Conservation (phyloP, 53 echinoderm and acorn worm genomes). For the Arbacia lixula region DNA sequence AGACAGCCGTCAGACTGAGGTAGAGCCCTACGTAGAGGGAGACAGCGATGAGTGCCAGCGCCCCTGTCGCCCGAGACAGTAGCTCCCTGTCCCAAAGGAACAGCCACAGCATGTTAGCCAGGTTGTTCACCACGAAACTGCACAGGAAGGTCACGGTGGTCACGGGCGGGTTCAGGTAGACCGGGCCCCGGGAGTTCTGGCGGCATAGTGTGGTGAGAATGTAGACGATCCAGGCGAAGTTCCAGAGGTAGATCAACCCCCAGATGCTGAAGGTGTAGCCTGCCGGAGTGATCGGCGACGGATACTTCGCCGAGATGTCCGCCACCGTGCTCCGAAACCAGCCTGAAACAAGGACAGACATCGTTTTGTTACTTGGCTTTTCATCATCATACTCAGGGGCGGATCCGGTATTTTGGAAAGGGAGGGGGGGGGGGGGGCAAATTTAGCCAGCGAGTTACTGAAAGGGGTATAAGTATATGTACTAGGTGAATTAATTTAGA, state of each 20-base stretch:
- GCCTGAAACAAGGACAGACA: slow-evolving; percentile 23
- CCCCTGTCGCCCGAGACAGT: not conserved
- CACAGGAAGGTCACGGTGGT: slow-evolving; percentile 13
- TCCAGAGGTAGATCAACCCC: slow-evolving; percentile 71
- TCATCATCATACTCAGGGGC: too few relatives aligned
- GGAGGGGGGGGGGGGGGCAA: too few relatives aligned
- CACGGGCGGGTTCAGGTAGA: slow-evolving; percentile 48
- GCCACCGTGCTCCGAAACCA: slow-evolving; percentile 49
- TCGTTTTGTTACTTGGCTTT: not conserved
- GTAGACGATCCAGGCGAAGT: slow-evolving; percentile 63
- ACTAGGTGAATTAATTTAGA: too few relatives aligned
- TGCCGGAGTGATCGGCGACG: slow-evolving; percentile 62
- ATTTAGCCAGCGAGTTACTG: too few relatives aligned
- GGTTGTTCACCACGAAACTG: slow-evolving; percentile 21
- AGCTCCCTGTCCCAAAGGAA: slow-evolving; percentile 42
- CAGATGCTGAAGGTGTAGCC: slow-evolving; percentile 72
- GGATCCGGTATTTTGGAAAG: too few relatives aligned
- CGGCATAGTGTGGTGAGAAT: slow-evolving; percentile 59
- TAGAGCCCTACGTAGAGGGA: slow-evolving; percentile 19
- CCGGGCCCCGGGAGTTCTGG: slow-evolving; percentile 27
- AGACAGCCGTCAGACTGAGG: slow-evolving; percentile 16
- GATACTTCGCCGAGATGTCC: slow-evolving; percentile 47
- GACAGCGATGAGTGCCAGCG: not conserved
- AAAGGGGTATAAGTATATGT: too few relatives aligned
- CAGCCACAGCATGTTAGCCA: slow-evolving; percentile 11